Conservation (phyloP, 2,888 invertebrate genomes). For the Barypeithes pellucidus region DNA sequence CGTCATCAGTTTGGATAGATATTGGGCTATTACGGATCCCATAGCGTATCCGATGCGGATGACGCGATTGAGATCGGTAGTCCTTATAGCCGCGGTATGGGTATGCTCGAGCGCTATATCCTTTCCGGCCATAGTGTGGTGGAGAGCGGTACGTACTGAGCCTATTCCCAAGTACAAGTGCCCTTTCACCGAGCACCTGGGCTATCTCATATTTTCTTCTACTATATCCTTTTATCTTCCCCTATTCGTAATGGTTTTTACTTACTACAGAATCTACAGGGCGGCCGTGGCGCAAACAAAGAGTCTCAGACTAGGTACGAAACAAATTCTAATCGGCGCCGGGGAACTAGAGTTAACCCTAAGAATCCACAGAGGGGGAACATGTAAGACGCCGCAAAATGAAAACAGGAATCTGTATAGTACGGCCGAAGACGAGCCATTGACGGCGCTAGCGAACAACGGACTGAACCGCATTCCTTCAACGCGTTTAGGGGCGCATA, state of each 20-base stretch:
- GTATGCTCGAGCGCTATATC: constrained; percentile 97
- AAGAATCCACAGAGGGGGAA: constrained; percentile 94
- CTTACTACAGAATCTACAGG: constrained; percentile 95
- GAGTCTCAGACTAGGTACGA: constrained; percentile 92
- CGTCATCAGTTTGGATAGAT: constrained; percentile 96
- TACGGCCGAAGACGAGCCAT: constrained; percentile 82
- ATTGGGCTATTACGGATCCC: constrained; percentile 99
- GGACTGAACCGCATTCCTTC: constrained; percentile 82
- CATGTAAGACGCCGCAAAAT: constrained; percentile 74
- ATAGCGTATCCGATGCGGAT: constrained; percentile 97
- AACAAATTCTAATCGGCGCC: constrained; percentile 88
- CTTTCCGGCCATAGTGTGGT: constrained; percentile 98
- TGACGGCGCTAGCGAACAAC: constrained; percentile 85
- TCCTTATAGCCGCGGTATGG: constrained; percentile 96
- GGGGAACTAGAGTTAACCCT: constrained; percentile 91
- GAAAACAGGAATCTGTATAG: constrained; percentile 69
- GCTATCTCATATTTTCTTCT: constrained; percentile 97
- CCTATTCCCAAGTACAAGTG: constrained; percentile 90
- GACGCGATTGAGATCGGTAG: constrained; percentile 89
- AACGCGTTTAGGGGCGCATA: constrained; percentile 77
- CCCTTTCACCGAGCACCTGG: constrained; percentile 96
- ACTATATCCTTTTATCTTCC: constrained; percentile 98
- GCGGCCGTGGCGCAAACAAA: constrained; percentile 95
- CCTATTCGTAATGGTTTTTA: constrained; percentile 97
- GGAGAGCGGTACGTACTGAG: constrained; percentile 89